Percentiles rank a stretch among this genome's conserved stretches.
Conservation (phyloP, 2,797 vertebrate genomes). For the Geotria australis region DNA sequence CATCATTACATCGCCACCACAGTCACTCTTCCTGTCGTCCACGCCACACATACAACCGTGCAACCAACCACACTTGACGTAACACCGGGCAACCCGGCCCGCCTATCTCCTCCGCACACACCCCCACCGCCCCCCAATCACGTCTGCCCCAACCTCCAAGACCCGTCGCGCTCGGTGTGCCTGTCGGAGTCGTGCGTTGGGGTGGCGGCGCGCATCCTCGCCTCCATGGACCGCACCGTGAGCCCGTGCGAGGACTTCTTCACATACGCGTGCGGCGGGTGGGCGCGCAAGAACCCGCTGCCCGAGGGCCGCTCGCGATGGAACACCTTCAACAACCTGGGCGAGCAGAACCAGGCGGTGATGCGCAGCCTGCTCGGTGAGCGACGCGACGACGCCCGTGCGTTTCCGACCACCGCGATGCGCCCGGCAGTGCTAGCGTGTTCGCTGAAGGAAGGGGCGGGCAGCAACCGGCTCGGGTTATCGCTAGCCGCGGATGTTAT, state of each 20-base stretch:
- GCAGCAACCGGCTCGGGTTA: too few relatives aligned
- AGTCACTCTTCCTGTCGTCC: neutral
- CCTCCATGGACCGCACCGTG: slow-evolving; percentile 36
- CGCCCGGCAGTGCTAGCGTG: too few relatives aligned
- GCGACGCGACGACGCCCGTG: neutral
- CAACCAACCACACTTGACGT: too few relatives aligned
- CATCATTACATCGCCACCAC: too few relatives aligned
- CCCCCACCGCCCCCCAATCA: too few relatives aligned
- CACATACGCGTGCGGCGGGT: slow-evolving; percentile 71
- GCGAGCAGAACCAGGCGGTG: slow-evolving; percentile 87
- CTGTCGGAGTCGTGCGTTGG: slow-evolving; percentile 54
- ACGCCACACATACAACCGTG: neutral
- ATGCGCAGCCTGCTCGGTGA: slow-evolving; percentile 77
- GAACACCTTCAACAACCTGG: slow-evolving; percentile 91
- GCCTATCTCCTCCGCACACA: too few relatives aligned
- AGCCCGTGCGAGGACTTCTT: slow-evolving; percentile 91
- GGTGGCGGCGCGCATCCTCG: slow-evolving; percentile 63
- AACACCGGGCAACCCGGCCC: too few relatives aligned
- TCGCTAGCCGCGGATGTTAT: too few relatives aligned
- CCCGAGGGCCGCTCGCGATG: slow-evolving; percentile 63
- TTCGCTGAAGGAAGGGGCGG: too few relatives aligned
- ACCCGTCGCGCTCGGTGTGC: slow-evolving; percentile 35
- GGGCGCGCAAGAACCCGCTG: slow-evolving; percentile 70
- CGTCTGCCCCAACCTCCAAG: too few relatives aligned
- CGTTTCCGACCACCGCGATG: too few relatives aligned